Percentiles rank a stretch among this genome's conserved stretches.
Evolutionary conservation across 2,113 vertebrate genomes (phyloP).

Genomic region (Rhagologus leucostigma): DNA sequence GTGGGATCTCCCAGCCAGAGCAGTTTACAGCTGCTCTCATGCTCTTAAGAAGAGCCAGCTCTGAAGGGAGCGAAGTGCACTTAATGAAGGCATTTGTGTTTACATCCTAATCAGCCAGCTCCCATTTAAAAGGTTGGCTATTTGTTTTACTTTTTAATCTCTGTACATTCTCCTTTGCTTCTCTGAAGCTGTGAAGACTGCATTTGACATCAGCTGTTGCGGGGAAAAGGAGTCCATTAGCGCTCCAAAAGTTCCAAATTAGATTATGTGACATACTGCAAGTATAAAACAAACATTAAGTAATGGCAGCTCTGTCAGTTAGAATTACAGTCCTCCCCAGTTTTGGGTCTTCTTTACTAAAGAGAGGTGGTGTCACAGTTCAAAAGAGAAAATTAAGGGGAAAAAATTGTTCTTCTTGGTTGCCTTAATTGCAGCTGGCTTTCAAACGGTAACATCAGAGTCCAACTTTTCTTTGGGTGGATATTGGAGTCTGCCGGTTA

Average conservation of each 20-base stretch:
- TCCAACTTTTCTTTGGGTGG: background rate
- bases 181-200: background rate
- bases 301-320: background rate
- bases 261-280: background rate
- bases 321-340: background rate
- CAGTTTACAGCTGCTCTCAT: background rate
- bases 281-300: background rate
- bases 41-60: background rate
- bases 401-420: background rate
- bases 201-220: background rate
- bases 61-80: background rate
- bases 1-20: background rate
- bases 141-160: background rate
- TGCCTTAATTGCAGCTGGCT: background rate
- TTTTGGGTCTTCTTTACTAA: slow-evolving; percentile 1
- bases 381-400: background rate
- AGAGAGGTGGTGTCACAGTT: background rate
- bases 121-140: background rate
- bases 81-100: background rate
- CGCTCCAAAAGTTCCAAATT: background rate
- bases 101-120: background rate
- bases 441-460: background rate
- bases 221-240: background rate
- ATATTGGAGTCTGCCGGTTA: background rate
- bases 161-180: background rate